Conservation (phyloP, 1,140 invertebrate species). For the Drosophila pseudoananassae region DNA sequence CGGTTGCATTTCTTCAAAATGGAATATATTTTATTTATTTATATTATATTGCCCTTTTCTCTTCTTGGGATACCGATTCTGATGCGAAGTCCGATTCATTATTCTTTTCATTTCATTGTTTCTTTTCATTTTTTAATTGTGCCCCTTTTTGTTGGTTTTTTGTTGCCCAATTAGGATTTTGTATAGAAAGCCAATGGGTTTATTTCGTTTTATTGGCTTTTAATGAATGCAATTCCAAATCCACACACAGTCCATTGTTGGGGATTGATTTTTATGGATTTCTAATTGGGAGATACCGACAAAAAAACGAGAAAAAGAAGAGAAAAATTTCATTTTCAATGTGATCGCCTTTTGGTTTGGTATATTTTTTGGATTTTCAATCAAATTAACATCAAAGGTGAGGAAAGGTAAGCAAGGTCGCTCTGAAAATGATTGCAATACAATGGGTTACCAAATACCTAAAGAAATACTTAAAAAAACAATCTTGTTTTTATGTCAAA, state of each 20-base stretch:
- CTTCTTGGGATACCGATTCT: neutral
- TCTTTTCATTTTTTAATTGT: slow-evolving; percentile 74
- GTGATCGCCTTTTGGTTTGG: neutral
- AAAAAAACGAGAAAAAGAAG: neutral
- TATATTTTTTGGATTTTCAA: neutral
- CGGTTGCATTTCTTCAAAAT: slow-evolving; percentile 24
- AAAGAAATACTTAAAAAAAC: too few relatives aligned
- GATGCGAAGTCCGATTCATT: slow-evolving; percentile 6
- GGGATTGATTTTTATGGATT: slow-evolving; percentile 51
- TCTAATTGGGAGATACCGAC: slow-evolving; percentile 52
- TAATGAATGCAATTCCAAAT: slow-evolving; percentile 68
- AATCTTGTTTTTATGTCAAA: neutral
- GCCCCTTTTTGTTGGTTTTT: slow-evolving; percentile 40
- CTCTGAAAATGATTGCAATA: slow-evolving; percentile 20
- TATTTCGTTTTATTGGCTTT: slow-evolving; percentile 73
- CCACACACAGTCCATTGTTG: slow-evolving; percentile 38
- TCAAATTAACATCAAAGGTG: slow-evolving; percentile 18
- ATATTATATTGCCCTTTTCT: slow-evolving; percentile 23
- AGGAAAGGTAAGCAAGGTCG: slow-evolving; percentile 49
- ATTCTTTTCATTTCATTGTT: slow-evolving; percentile 59
- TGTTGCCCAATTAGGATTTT: slow-evolving; percentile 76
- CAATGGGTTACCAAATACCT: neutral
- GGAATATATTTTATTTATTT: slow-evolving; percentile 33
- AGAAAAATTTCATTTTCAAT: neutral
- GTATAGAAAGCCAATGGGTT: slow-evolving; percentile 76